Evolutionary conservation across 2,797 vertebrate species (phyloP).

Genomic region (Prionace glauca): DNA sequence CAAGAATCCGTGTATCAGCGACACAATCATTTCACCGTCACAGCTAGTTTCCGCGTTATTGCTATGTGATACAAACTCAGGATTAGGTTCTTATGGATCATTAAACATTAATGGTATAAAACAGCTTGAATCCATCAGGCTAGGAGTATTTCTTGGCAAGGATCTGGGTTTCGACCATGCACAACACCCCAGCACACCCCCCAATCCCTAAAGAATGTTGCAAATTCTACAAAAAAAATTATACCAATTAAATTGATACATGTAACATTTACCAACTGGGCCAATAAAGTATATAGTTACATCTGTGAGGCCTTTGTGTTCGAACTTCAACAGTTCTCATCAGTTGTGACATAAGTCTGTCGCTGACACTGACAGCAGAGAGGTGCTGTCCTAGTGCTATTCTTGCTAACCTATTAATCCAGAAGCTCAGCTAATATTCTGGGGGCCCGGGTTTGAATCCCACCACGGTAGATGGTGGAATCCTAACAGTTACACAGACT

Average conservation of each 20-base stretch:
- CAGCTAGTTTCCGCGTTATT: constrained; percentile 26
- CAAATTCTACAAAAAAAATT: background rate
- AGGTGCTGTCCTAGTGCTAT: too few relatives aligned
- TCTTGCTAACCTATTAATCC: too few relatives aligned
- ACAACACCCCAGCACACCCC: background rate
- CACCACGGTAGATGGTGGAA: too few relatives aligned
- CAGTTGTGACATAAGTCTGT: background rate
- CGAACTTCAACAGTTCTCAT: background rate
- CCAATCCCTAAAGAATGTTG: background rate
- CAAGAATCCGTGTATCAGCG: constrained; percentile 3
- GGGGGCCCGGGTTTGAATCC: too few relatives aligned
- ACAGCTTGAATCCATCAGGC: constrained; percentile 30
- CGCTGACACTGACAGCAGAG: background rate
- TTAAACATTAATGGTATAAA: constrained; percentile 28
- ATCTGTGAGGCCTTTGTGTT: background rate
- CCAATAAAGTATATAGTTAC: background rate
- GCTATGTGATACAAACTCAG: background rate
- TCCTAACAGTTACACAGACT: too few relatives aligned
- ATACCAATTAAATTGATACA: background rate
- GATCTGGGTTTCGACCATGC: background rate
- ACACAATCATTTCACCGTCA: constrained; percentile 24
- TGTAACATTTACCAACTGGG: background rate
- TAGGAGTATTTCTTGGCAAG: background rate
- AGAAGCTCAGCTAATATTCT: too few relatives aligned
- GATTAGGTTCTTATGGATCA: constrained; percentile 34